Evolutionary conservation across 2,113 vertebrate species (phyloP).

Genomic region (Anarhynchus alexandrinus): DNA sequence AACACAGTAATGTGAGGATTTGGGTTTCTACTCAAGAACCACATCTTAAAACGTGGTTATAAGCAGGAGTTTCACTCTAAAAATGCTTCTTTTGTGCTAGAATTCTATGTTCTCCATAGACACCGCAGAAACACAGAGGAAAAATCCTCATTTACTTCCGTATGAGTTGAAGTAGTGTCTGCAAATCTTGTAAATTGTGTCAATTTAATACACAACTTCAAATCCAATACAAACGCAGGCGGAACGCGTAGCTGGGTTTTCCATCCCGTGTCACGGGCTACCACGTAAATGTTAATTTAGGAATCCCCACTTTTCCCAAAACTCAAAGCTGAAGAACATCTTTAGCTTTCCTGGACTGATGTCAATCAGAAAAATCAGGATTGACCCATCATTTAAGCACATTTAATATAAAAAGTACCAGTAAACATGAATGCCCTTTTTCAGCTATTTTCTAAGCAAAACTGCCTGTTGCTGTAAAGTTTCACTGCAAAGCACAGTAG

Average conservation of each 20-base stretch:
- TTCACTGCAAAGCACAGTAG: not conserved
- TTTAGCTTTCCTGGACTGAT: not conserved
- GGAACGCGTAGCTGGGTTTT: not conserved
- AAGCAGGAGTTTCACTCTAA: not conserved
- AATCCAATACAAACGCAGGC: not conserved
- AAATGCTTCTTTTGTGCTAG: not conserved
- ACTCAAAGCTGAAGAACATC: not conserved
- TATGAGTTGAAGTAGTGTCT: not conserved
- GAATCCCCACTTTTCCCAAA: not conserved
- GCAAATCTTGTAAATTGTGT: not conserved
- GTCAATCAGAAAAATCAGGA: not conserved
- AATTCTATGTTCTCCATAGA: not conserved
- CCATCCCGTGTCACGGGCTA: accelerated
- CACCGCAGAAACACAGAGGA: not conserved
- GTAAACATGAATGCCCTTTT: not conserved
- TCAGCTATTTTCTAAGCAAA: not conserved
- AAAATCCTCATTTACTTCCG: not conserved
- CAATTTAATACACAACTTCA: not conserved
- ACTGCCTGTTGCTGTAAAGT: not conserved
- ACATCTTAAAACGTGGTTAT: not conserved
- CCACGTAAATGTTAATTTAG: not conserved
- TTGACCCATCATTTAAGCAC: not conserved
- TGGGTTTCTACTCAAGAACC: not conserved
- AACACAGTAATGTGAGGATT: not conserved
- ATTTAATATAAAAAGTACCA: not conserved